Base-by-base conservation (phyloP, 2,113 vertebrate species). In the Gymnocephalus cernua region DNA sequence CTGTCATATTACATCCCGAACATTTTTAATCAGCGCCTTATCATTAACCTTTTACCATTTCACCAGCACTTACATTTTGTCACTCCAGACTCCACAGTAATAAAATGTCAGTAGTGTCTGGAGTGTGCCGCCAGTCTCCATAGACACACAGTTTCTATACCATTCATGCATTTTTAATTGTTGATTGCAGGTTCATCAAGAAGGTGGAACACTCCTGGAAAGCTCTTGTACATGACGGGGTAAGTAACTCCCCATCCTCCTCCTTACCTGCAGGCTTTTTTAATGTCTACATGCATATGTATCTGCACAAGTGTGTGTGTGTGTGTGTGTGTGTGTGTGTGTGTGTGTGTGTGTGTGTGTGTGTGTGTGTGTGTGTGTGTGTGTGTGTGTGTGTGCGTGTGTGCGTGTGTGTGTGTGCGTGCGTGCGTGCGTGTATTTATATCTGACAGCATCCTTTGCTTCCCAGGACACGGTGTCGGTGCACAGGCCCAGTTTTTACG, bases 151-250 rank as follows among this genome's bases (percentile, higher is more conserved):
- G 45, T n/a, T 23, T 63, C 1, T 21, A 21, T 53, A 29, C 21
- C 25, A 32, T 25, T 6, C 0, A 7, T 23, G 5, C 4, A 41
- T 58, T 23, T 16, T 54, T 25, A 18, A 23, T 61, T 73, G 0
- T 68, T 50, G 38, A 83, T 84, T 59, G 82, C 91, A 99, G 98
- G 85, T 96, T 99, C 74, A 97, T 99, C 86, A 99, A 99, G 93
- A 99, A 97, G 64, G 89, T 99, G 90, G 98, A 99, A 77, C 98
- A 99, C 93, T 99, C 98, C 38, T 99, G 98, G 98, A 99, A 99
- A 93, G 96, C 98, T 78, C 97, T 99, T 44, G 96, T 99, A 56
- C 96, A 99, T 86, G 97, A 99, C 83, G 97, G 97, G 82, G 98
- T 99, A 88, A 69, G 96, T 91, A 59, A 13, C 56, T 4, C 48